A percentile compares a stretch with the other conserved stretches of the same genome.
phyloP scores from a whole-genome alignment of 1,140 invertebrate genomes.

The Eriosoma lanigerum region DNA sequence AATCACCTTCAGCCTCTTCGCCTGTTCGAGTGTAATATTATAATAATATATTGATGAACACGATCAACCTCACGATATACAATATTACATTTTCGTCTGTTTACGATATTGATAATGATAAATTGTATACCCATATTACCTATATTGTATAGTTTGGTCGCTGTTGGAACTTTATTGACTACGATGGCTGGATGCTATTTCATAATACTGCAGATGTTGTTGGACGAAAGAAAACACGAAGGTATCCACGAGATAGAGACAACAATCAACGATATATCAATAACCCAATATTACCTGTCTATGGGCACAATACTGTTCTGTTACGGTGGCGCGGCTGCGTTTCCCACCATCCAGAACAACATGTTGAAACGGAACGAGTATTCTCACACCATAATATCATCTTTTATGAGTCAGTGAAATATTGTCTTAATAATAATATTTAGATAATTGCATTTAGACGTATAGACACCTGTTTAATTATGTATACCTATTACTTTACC shows the following conservation, averaged over 20 bases:
- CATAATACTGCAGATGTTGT: slow-evolving; percentile 64
- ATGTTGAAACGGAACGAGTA: slow-evolving; percentile 66
- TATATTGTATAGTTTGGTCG: slow-evolving; percentile 60
- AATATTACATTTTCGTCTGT: too few species aligned
- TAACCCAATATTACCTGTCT: slow-evolving; percentile 64
- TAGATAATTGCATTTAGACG: too few species aligned
- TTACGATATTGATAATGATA: too few species aligned
- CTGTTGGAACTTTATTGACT: slow-evolving; percentile 63
- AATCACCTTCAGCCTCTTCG: too few species aligned
- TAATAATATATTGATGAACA: too few species aligned
- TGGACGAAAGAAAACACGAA: slow-evolving; percentile 58
- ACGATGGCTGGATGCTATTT: slow-evolving; percentile 64
- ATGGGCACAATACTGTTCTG: slow-evolving; percentile 69
- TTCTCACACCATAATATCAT: slow-evolving; percentile 61
- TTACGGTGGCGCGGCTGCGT: slow-evolving; percentile 69
- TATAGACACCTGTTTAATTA: too few species aligned
- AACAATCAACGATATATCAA: neutral
- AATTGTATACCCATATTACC: too few species aligned
- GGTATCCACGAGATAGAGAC: neutral
- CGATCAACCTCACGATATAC: too few species aligned
- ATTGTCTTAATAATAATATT: too few species aligned
- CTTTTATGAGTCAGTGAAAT: slow-evolving; percentile 62
- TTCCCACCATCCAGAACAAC: slow-evolving; percentile 73
- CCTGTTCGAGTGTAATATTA: too few species aligned
- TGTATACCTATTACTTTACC: too few species aligned